phyloP scores from a whole-genome alignment of 2,888 invertebrate species.

The Synergus umbraculus region DNA sequence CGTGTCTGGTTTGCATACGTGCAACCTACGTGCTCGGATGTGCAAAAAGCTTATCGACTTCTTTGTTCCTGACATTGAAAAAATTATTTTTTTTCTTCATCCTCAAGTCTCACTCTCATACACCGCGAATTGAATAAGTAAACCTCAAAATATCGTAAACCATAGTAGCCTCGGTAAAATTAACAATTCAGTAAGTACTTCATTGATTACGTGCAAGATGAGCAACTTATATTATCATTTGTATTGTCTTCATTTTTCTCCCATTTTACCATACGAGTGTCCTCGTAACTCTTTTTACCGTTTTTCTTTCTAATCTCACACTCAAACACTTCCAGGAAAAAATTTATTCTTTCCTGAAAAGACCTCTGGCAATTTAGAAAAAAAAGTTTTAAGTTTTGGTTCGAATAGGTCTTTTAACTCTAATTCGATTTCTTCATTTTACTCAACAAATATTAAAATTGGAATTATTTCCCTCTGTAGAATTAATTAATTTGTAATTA shows the following conservation, averaged over 20 bases:
- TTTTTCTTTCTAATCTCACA: background rate
- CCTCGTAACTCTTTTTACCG: background rate
- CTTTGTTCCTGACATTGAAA: conserved; percentile 19
- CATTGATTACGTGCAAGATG: background rate
- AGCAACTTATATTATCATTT: background rate
- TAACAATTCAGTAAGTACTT: background rate
- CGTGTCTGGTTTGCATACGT: conserved; percentile 48
- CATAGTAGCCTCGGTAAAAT: background rate
- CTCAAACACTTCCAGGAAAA: background rate
- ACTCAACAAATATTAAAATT: too few relatives aligned
- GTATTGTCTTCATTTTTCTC: background rate
- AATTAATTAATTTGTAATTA: too few relatives aligned
- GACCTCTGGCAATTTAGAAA: background rate
- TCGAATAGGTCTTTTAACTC: background rate
- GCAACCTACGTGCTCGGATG: background rate
- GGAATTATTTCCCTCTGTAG: too few relatives aligned
- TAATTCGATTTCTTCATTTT: too few relatives aligned
- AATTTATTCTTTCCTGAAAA: background rate
- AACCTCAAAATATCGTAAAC: conserved; percentile 8
- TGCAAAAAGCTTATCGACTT: conserved; percentile 1
- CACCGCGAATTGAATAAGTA: background rate
- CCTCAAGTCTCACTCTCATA: background rate
- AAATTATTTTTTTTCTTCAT: background rate
- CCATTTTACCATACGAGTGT: background rate
- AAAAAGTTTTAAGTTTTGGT: background rate